Evolutionary conservation across 2,113 vertebrate genomes (phyloP), one percentile per base, ranked within the genome.

Genomic region (Amphilophus citrinellus): DNA sequence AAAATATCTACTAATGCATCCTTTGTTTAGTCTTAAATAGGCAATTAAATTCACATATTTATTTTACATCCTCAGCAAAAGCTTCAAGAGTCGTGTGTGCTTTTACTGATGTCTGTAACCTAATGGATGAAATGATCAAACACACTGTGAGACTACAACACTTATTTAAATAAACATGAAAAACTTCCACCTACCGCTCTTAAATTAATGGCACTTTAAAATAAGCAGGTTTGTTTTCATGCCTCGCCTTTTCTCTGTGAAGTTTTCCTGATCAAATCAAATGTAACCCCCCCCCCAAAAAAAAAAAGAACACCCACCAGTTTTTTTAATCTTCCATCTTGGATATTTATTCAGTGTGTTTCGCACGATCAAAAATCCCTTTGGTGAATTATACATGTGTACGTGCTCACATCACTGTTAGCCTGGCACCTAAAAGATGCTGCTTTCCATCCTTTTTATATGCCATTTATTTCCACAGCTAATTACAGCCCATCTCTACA

Each of bases 401-500:
- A 30, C 30, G 57, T 68, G 61, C 14, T 35, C 62, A 82, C 35
- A 76, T 57, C 80, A 22, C 53, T 80, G 39, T 44, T 20, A 14
- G 37, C 80, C 39, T 35, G n/a, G 62, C 80, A 84, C 71, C 77
- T 84, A 63, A 80, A 35, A 68, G 50, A 80, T 39, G 60, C 57
- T 77, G 79, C 80, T 80, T 82, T 76, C 84, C 80, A 89, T 89
- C 58, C 86, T 66, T 86, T 94, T 88, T 15, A 84, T 68, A 82
- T 77, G 6, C 42, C 79, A 57, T 88, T 59, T 79, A 84, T 90
- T 75, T 82, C 71, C 84, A 68, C 17, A 35, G 81, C 83, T 90
- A 91, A 93, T 93, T 92, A 84, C 78, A 84, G n/a, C 68, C 37
- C 42, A 2, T 91, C 87, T 89, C 85, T 60, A 30, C 6, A 63